phyloP scores from a whole-genome alignment of 1,140 invertebrate genomes.

The Drosophila nikananu region DNA sequence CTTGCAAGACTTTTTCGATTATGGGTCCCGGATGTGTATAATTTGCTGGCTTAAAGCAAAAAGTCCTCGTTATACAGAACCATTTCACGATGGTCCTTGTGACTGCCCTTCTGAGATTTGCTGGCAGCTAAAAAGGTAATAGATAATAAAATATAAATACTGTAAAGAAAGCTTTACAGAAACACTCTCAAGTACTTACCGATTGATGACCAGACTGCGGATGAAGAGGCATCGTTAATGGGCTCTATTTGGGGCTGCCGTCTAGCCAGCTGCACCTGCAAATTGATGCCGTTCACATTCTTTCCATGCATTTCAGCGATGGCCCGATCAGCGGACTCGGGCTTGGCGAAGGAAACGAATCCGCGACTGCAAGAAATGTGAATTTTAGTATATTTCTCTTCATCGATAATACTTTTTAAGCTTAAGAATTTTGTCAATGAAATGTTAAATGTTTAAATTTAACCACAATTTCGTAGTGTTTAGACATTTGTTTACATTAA shows the following conservation, averaged over 20 bases:
- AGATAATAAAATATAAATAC: constrained; percentile 1
- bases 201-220: constrained; percentile 92
- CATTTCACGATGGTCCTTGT: constrained; percentile 90
- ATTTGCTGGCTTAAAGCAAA: constrained; percentile 38
- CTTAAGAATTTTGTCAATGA: not conserved
- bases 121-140: constrained; percentile 87
- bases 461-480: not conserved
- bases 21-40: not conserved
- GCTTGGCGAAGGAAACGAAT: constrained; percentile 96
- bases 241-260: constrained; percentile 93
- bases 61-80: constrained; percentile 89
- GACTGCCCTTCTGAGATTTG: constrained; percentile 92
- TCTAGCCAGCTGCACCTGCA: constrained; percentile 92
- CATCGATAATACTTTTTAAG: not conserved
- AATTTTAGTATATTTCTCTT: not conserved
- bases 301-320: constrained; percentile 95
- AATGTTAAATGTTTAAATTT: not conserved
- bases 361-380: constrained; percentile 87
- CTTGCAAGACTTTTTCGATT: not conserved
- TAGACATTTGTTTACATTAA: not conserved
- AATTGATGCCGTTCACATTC: constrained; percentile 91
- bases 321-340: constrained; percentile 93
- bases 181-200: constrained; percentile 84
- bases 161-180: not conserved
- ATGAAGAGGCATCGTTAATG: constrained; percentile 91